Conservation (phyloP, 2,113 vertebrate genomes). For the Charadrius vociferus region DNA sequence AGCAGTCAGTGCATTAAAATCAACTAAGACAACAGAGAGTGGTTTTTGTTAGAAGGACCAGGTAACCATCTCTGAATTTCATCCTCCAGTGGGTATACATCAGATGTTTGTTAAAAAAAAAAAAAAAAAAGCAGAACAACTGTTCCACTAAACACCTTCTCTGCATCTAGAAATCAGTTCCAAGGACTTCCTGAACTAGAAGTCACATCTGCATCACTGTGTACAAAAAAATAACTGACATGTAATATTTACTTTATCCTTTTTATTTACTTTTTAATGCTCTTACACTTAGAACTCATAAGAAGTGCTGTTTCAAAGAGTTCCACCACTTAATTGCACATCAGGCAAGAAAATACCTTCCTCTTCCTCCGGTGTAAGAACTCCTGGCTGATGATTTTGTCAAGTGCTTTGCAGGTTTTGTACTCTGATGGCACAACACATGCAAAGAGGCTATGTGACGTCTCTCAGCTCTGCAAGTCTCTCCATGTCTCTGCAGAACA, state of each 20-base stretch:
- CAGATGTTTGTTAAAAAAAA: not conserved
- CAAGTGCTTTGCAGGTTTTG: not conserved
- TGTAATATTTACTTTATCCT: fast-evolving
- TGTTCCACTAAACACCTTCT: not conserved
- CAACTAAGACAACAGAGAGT: not conserved
- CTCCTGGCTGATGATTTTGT: not conserved
- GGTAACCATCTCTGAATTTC: not conserved
- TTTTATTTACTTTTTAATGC: not conserved
- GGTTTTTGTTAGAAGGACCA: not conserved
- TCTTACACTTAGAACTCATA: not conserved
- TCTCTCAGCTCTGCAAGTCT: not conserved
- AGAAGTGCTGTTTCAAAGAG: fast-evolving
- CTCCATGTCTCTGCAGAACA: not conserved
- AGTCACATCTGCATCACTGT: not conserved
- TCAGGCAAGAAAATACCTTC: not conserved
- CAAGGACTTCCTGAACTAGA: not conserved
- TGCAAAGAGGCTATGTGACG: not conserved
- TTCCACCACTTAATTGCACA: not conserved
- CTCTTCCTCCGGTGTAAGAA: not conserved
- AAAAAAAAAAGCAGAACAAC: not conserved
- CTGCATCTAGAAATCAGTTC: not conserved
- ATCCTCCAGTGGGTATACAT: not conserved
- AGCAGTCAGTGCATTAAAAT: not conserved
- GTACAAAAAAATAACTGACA: not conserved
- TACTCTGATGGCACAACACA: not conserved